phyloP scores from a whole-genome alignment of 2,113 vertebrate genomes.

The Zootoca vivipara region DNA sequence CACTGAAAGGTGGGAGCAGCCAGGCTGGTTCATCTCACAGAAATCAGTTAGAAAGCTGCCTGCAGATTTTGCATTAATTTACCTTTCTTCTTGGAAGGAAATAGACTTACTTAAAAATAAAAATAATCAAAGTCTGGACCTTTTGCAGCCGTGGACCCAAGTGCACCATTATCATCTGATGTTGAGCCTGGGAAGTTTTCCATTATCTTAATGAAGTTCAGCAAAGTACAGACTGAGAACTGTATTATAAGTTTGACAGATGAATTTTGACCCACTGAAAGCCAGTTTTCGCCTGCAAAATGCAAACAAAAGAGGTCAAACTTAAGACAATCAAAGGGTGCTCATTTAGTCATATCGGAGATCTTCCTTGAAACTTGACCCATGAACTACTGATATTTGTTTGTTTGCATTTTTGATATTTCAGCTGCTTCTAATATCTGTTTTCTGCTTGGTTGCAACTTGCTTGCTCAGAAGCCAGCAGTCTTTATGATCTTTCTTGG shows the following conservation, averaged over 20 bases:
- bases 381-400: constrained; percentile 25
- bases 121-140: too few species aligned
- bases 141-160: too few species aligned
- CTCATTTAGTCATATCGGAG: constrained; percentile 14
- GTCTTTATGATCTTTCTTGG: constrained; percentile 12
- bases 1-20: too few species aligned
- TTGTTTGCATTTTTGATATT: background rate
- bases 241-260: background rate
- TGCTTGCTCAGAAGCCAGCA: background rate
- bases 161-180: too few species aligned
- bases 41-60: too few species aligned
- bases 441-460: constrained; percentile 3
- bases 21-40: too few species aligned
- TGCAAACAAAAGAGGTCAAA: constrained; percentile 10
- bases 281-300: constrained; percentile 34
- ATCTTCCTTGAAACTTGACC: constrained; percentile 40
- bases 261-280: background rate
- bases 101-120: too few species aligned
- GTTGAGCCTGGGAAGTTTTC: background rate
- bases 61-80: too few species aligned
- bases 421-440: background rate
- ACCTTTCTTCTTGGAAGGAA: too few species aligned
- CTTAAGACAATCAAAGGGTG: background rate
- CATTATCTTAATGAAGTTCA: background rate
- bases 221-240: background rate